Percentiles rank a stretch among this genome's conserved stretches.
These are phyloP conservation scores for Griposia aprilina DNA, from an alignment of 2,888 invertebrate species.

Conservation along the genomic window DNA sequence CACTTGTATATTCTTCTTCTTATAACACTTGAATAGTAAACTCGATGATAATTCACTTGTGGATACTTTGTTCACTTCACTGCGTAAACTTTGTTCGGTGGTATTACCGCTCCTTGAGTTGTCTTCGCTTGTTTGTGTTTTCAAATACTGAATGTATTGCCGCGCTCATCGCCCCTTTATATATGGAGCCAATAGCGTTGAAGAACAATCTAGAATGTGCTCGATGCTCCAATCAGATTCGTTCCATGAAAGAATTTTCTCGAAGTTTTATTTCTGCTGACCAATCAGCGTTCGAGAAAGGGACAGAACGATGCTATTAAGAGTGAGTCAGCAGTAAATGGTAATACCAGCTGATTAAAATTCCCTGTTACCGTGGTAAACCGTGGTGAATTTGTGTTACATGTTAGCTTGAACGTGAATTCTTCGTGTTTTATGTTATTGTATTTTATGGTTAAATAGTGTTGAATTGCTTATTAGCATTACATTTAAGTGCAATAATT, in stretches of 20 bases:
- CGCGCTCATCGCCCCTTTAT: slow-evolving; percentile 73
- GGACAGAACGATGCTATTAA: slow-evolving; percentile 52
- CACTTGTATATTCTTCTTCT: slow-evolving; percentile 41
- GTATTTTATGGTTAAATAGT: not conserved
- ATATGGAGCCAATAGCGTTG: slow-evolving; percentile 71
- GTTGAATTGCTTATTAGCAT: not conserved
- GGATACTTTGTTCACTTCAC: slow-evolving; percentile 58
- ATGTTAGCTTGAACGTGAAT: not conserved
- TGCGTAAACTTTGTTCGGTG: slow-evolving; percentile 63
- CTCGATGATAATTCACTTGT: slow-evolving; percentile 42
- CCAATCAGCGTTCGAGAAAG: slow-evolving; percentile 72
- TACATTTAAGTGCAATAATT: not conserved
- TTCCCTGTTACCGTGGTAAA: slow-evolving; percentile 55
- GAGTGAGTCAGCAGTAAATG: slow-evolving; percentile 59
- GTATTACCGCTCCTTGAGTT: slow-evolving; percentile 70
- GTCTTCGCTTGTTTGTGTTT: slow-evolving; percentile 75
- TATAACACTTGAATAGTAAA: slow-evolving; percentile 41
- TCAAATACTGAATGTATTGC: slow-evolving; percentile 82
- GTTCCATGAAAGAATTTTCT: slow-evolving; percentile 72
- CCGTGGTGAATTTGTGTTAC: not conserved
- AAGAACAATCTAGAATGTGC: slow-evolving; percentile 77
- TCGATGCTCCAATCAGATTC: slow-evolving; percentile 73
- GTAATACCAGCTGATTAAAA: slow-evolving; percentile 62
- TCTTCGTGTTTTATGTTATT: not conserved
- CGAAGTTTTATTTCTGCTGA: slow-evolving; percentile 61